Percentiles rank a stretch among this genome's conserved stretches.
These are phyloP conservation scores for Urophycis tenuis DNA, from an alignment of 2,797 vertebrate genomes.

Conservation along the genomic window DNA sequence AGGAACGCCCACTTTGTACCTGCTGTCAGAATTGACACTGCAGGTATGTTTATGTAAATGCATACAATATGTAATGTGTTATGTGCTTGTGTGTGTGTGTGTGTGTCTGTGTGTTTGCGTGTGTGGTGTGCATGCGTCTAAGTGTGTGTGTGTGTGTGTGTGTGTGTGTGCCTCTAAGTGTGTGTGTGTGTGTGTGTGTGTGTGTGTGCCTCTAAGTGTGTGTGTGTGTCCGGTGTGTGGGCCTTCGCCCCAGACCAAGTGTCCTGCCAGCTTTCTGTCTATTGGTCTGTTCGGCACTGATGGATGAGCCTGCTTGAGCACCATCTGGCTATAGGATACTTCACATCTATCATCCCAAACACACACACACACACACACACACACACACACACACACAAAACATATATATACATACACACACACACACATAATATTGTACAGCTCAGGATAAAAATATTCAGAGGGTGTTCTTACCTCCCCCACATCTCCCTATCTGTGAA, in stretches of 20 bases:
- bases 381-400: slow-evolving; percentile 21
- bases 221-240: slow-evolving; percentile 48
- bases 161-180: slow-evolving; percentile 18
- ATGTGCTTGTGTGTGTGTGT: no score
- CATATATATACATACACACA: no score
- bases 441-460: not conserved
- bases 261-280: slow-evolving; percentile 65
- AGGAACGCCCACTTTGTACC: no score
- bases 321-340: slow-evolving; percentile 69
- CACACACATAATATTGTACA: not conserved
- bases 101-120: no score
- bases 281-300: slow-evolving; percentile 70
- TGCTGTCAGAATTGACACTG: not conserved
- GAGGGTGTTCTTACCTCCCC: not conserved
- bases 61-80: not conserved
- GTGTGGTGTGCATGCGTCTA: no score
- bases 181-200: slow-evolving; percentile 20
- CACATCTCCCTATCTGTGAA: not conserved
- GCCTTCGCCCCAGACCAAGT: slow-evolving; percentile 64
- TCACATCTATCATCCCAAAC: slow-evolving; percentile 67
- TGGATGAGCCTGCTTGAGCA: slow-evolving; percentile 66
- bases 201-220: no score
- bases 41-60: not conserved
- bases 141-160: slow-evolving; percentile 17
- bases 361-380: no score